Evolutionary conservation across 2,113 vertebrate genomes (phyloP).

Genomic region (Potamarius usumacintae): DNA sequence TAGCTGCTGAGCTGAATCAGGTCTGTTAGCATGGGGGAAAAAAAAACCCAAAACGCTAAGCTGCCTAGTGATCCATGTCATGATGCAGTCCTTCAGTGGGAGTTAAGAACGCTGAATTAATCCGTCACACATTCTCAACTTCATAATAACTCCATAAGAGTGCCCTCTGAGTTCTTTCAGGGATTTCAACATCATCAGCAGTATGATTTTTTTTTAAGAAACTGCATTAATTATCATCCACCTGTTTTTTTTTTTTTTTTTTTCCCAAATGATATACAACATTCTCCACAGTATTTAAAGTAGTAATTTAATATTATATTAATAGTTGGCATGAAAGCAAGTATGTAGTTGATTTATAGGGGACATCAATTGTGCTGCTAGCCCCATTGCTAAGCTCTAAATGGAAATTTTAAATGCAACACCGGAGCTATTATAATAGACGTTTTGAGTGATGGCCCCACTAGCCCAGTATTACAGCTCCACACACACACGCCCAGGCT

Average conservation of each 20-base stretch:
- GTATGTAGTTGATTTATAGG: conserved; percentile 4
- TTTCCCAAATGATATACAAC: neutral
- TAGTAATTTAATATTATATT: neutral
- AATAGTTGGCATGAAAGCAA: neutral
- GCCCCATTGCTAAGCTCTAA: conserved; percentile 8
- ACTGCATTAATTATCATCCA: neutral
- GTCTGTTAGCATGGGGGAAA: conserved; percentile 6
- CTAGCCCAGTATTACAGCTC: conserved; percentile 4
- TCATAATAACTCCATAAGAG: neutral
- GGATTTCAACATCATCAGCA: neutral
- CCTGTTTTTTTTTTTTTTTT: neutral
- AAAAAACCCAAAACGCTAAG: neutral
- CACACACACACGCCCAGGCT: neutral
- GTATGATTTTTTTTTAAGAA: neutral
- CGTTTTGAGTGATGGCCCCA: conserved; percentile 23
- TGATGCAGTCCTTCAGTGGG: conserved; percentile 5
- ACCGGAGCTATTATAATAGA: conserved; percentile 19
- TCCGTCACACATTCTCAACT: neutral
- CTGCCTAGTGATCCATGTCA: conserved; percentile 19
- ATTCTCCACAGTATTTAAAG: neutral
- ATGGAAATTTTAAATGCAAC: conserved; percentile 16
- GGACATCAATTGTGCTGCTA: neutral
- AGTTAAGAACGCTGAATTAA: conserved; percentile 21
- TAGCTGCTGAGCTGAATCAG: conserved; percentile 20
- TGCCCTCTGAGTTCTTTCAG: neutral